Base-by-base conservation (phyloP, 2,888 invertebrate genomes). In the Stenchaetothrips biformis region DNA sequence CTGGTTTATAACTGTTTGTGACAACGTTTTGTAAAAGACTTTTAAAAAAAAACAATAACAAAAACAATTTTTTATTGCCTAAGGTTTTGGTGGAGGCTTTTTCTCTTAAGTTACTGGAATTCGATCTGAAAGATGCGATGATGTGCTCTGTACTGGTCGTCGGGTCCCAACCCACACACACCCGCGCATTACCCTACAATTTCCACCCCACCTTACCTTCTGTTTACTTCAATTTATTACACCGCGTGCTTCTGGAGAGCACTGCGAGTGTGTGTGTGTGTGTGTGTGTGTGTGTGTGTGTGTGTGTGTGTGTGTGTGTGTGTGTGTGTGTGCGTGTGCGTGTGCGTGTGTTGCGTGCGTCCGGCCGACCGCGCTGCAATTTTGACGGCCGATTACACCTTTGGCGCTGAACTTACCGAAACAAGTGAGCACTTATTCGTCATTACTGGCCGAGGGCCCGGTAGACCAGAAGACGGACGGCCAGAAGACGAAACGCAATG, bases 321-420 rank as follows among this genome's bases (percentile, higher is more conserved):
- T n/a, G n/a, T n/a, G n/a, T n/a, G n/a, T n/a, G n/a, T n/a, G n/a
- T n/a, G n/a, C n/a, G n/a, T n/a, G n/a, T n/a, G n/a, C n/a, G n/a
- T n/a, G n/a, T n/a, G n/a, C n/a, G n/a, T n/a, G n/a, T n/a, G n/a
- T n/a, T n/a, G 53, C 25, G 67, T 9, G n/a, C 21, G 67, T 62
- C 62, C 37, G 37, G 37, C 37, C 37, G 37, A 37, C 37, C 37
- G 37, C 37, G 62, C 21, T 67, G 67, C 67, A 74, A 74, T 74
- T 74, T 74, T 74, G 67, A 74, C 67, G 25, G 67, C 25, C 67
- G 67, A 74, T 74, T 74, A 25, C 67, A 74, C 67, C 67, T 74
- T 74, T 67, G 67, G 67, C 67, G 67, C 21, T 21, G 21, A 21
- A 74, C 67, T 74, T 74, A 74, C 67, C 67, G 67, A 74, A 25